These are phyloP conservation scores for Meandrina meandrites DNA, from an alignment of 92 coral and sea anemone species.

Conservation along the genomic window DNA sequence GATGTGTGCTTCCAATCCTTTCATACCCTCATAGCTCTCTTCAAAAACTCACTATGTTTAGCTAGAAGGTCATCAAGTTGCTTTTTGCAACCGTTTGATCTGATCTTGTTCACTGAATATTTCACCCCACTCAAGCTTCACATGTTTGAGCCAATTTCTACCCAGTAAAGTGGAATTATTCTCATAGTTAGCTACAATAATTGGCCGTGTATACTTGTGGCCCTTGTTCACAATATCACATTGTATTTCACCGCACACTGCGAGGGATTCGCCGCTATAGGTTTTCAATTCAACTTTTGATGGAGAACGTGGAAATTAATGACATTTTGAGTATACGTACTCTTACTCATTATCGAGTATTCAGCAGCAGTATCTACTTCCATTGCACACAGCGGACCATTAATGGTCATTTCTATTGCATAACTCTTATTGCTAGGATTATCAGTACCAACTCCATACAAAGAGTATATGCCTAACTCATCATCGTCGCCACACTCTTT, in stretches of 20 bases:
- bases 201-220: neutral
- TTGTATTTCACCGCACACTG: slow-evolving; percentile 35
- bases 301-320: neutral
- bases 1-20: slow-evolving; percentile 40
- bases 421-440: neutral
- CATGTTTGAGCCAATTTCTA: slow-evolving; percentile 36
- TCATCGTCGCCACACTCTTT: too few relatives aligned
- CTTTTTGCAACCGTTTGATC: neutral
- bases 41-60: slow-evolving; percentile 44
- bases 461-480: too few relatives aligned
- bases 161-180: slow-evolving; percentile 27
- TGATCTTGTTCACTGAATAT: slow-evolving; percentile 1
- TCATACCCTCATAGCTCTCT: slow-evolving; percentile 10
- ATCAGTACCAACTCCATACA: too few relatives aligned
- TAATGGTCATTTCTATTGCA: neutral
- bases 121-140: slow-evolving; percentile 30
- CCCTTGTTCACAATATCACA: slow-evolving; percentile 11
- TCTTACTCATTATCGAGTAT: slow-evolving; percentile 38
- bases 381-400: slow-evolving; percentile 28
- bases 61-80: slow-evolving; percentile 30
- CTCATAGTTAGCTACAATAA: slow-evolving; percentile 4
- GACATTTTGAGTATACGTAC: slow-evolving; percentile 14
- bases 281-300: slow-evolving; percentile 22
- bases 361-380: slow-evolving; percentile 47
- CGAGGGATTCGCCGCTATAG: slow-evolving; percentile 28